These are phyloP conservation scores for Lepilemur ruficaudatus DNA, from an alignment of 2,797 vertebrate species.

Conservation along the genomic window DNA sequence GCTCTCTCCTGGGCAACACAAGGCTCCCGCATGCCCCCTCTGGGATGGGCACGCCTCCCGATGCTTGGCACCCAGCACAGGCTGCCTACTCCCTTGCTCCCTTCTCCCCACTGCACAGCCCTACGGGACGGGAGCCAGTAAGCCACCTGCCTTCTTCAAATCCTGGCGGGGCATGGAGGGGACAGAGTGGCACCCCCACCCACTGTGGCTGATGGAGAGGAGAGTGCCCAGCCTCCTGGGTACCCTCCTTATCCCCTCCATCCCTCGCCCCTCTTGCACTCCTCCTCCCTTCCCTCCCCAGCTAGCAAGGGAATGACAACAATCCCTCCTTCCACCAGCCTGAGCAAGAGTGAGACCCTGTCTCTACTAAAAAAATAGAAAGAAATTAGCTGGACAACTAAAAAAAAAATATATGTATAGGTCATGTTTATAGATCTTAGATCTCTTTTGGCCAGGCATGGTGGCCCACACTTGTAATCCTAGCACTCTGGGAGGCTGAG, in stretches of 20 bases:
- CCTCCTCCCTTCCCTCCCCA: neutral
- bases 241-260: neutral
- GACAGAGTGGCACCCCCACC: neutral
- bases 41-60: neutral
- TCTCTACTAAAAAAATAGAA: too few relatives aligned
- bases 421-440: too few relatives aligned
- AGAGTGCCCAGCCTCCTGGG: fast-evolving
- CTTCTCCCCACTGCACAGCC: neutral
- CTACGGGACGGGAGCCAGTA: neutral
- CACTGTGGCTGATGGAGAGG: neutral
- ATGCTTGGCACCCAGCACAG: neutral
- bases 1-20: neutral
- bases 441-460: too few relatives aligned
- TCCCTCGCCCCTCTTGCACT: neutral
- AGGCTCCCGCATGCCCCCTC: neutral
- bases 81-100: neutral
- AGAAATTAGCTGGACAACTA: too few relatives aligned
- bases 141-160: neutral
- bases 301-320: neutral
- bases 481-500: too few relatives aligned
- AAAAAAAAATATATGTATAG: too few relatives aligned
- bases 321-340: neutral
- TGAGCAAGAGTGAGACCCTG: too few relatives aligned
- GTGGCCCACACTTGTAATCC: too few relatives aligned
- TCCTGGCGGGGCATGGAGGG: neutral